phyloP scores from a whole-genome alignment of 2,113 vertebrate species.

The Lipophrys pholis region DNA sequence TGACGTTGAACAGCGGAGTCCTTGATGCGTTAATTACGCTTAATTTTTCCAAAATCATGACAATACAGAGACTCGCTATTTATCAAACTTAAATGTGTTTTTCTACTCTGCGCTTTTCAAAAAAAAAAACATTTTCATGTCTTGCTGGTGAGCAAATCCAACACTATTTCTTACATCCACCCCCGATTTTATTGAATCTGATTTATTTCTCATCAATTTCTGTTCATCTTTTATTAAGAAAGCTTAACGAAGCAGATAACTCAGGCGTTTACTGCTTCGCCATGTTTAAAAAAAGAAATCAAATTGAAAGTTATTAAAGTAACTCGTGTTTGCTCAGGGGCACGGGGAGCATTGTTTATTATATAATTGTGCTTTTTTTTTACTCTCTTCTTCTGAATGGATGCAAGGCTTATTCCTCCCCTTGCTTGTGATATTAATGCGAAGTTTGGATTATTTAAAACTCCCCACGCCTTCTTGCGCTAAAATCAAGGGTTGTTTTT shows the following conservation, averaged over 20 bases:
- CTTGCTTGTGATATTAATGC: conserved; percentile 47
- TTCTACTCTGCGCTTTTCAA: neutral
- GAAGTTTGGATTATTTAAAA: conserved; percentile 52
- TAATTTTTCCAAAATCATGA: neutral
- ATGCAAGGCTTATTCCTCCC: conserved; percentile 11
- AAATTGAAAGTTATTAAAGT: neutral
- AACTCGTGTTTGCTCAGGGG: neutral
- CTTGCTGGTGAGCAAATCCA: neutral
- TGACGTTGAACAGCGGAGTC: too few relatives aligned
- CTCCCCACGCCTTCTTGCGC: neutral
- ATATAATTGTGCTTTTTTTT: neutral
- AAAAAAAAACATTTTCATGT: neutral
- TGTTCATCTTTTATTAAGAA: neutral
- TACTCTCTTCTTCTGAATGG: neutral
- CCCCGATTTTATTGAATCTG: too few relatives aligned
- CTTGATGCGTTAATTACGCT: neutral
- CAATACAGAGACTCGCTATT: neutral
- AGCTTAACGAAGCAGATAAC: neutral
- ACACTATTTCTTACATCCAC: neutral
- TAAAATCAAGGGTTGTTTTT: neutral
- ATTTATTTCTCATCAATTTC: neutral
- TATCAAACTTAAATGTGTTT: neutral
- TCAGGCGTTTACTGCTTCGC: neutral
- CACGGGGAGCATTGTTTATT: too few relatives aligned
- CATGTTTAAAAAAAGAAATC: neutral